A percentile compares a stretch with the other conserved stretches of the same genome.
These are phyloP conservation scores for Myotis vivesi DNA, from an alignment of 2,797 vertebrate species.

Conservation along the genomic window DNA sequence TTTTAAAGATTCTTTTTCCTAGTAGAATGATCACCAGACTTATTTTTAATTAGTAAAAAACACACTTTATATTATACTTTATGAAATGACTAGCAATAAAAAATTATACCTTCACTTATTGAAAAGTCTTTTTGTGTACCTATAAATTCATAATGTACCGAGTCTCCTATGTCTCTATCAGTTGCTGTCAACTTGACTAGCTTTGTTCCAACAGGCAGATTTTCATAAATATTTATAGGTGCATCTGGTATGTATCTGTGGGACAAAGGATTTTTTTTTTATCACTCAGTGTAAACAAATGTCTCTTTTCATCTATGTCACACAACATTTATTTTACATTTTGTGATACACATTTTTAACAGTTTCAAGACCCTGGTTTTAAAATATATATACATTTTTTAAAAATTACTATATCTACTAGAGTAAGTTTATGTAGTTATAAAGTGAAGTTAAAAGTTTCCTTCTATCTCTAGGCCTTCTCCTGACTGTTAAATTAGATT, in stretches of 20 bases:
- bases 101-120: constrained; percentile 73
- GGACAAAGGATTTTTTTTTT: constrained; percentile 32
- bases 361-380: not conserved
- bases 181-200: constrained; percentile 64
- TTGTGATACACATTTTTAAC: not conserved
- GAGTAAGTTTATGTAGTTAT: not conserved
- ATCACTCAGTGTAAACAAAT: constrained; percentile 59
- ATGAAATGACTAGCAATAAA: constrained; percentile 12
- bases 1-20: not conserved
- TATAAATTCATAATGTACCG: constrained; percentile 72
- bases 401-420: not conserved
- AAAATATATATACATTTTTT: not conserved
- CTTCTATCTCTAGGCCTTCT: not conserved
- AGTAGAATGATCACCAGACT: not conserved
- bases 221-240: constrained; percentile 78
- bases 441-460: not conserved
- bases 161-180: constrained; percentile 69
- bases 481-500: not conserved
- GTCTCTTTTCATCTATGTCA: constrained; percentile 54
- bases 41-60: constrained; percentile 21
- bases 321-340: constrained; percentile 54
- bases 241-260: constrained; percentile 67
- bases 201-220: constrained; percentile 71
- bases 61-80: not conserved
- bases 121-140: constrained; percentile 64